Conservation (phyloP, 2,797 vertebrate genomes). For the Sarcoramphus papa region DNA sequence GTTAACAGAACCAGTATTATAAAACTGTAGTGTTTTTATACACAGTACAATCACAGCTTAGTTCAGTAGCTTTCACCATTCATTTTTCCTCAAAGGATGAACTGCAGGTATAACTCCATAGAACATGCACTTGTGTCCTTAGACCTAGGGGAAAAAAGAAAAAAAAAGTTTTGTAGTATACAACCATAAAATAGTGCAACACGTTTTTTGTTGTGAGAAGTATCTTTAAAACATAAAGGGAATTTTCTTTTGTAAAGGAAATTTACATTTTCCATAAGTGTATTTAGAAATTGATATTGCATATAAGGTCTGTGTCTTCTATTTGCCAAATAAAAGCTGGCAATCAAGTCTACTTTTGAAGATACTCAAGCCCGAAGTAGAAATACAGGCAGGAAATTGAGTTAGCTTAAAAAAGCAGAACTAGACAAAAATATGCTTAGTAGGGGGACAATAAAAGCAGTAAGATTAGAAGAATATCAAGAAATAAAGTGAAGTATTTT, state of each 20-base stretch:
- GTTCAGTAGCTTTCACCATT: slow-evolving; percentile 72
- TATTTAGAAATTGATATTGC: not conserved
- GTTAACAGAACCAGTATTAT: slow-evolving; percentile 69
- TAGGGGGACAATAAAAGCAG: not conserved
- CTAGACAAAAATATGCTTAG: not conserved
- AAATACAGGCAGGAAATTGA: not conserved
- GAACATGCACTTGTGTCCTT: slow-evolving; percentile 37
- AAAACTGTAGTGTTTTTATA: slow-evolving; percentile 80
- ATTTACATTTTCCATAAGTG: not conserved
- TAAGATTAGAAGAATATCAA: not conserved
- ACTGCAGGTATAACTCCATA: slow-evolving; percentile 28
- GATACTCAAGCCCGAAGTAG: not conserved
- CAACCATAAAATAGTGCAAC: not conserved
- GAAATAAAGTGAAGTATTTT: not conserved
- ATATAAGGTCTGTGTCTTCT: not conserved
- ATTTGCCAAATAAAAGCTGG: not conserved
- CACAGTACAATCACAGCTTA: slow-evolving; percentile 76
- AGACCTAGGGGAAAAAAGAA: not conserved
- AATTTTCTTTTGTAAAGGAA: not conserved
- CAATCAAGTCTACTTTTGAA: not conserved
- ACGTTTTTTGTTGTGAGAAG: not conserved
- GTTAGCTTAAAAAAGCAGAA: not conserved
- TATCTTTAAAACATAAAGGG: not conserved
- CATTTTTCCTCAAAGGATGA: slow-evolving; percentile 56
- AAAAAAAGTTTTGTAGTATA: not conserved